These are phyloP conservation scores for Pseudanteris insignis DNA, from an alignment of 2,888 invertebrate species.

Conservation along the genomic window DNA sequence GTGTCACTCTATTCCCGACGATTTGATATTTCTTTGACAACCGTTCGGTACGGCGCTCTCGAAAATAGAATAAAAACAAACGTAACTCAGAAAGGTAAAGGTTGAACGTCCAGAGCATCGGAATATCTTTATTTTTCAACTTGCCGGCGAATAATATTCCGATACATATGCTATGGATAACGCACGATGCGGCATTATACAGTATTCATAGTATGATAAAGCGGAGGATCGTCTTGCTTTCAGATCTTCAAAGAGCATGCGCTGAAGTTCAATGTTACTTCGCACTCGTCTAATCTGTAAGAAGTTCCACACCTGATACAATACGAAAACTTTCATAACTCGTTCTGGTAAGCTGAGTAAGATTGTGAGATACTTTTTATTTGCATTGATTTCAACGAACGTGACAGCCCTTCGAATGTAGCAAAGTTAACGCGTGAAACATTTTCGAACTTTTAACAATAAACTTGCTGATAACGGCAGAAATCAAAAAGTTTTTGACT, in stretches of 20 bases:
- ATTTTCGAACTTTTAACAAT: too few species aligned
- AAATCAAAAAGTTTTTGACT: too few species aligned
- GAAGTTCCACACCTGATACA: not conserved
- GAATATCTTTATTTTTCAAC: not conserved
- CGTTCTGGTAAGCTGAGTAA: too few species aligned
- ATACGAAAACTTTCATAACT: too few species aligned
- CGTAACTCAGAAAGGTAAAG: slow-evolving; percentile 15
- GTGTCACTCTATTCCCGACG: too few species aligned
- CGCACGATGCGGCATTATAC: too few species aligned
- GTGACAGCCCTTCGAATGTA: too few species aligned
- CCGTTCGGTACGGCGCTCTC: too few species aligned
- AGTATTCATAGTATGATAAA: slow-evolving; percentile 32
- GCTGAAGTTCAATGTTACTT: slow-evolving; percentile 12
- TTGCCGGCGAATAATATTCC: not conserved
- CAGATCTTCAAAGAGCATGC: slow-evolving; percentile 21
- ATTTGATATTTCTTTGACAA: too few species aligned
- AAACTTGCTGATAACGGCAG: too few species aligned
- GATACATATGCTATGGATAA: slow-evolving; percentile 19
- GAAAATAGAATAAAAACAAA: not conserved
- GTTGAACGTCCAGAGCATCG: not conserved
- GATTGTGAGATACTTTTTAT: too few species aligned
- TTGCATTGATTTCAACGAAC: not conserved
- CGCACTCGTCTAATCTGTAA: slow-evolving; percentile 1
- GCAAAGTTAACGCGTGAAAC: too few species aligned
- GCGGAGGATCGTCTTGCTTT: slow-evolving; percentile 22